phyloP scores from a whole-genome alignment of 2,888 invertebrate genomes.

The Melanostoma scalare region DNA sequence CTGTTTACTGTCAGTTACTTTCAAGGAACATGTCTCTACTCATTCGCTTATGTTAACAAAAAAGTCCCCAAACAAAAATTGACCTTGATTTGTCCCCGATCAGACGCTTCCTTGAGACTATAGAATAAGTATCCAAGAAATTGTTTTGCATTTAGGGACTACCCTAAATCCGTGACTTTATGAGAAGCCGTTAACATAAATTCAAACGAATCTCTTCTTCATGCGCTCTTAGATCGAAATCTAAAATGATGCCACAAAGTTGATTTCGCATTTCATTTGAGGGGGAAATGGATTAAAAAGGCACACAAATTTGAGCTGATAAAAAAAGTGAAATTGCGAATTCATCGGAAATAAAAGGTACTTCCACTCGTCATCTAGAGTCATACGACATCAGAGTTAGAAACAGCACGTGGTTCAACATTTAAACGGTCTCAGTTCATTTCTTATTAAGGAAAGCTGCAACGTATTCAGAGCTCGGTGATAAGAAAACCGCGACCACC shows the following conservation, averaged over 20 bases:
- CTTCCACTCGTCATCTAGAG: neutral
- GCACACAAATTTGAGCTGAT: neutral
- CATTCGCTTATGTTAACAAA: no score
- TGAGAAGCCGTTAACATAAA: constrained; percentile 16
- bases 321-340: neutral
- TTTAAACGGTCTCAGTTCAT: neutral
- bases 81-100: neutral
- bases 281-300: neutral
- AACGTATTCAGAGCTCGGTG: no score
- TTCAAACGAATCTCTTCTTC: constrained; percentile 9
- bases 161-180: neutral
- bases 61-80: constrained; percentile 4
- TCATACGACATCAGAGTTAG: neutral
- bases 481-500: neutral
- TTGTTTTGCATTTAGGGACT: neutral
- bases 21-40: no score
- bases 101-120: no score
- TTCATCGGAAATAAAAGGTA: neutral
- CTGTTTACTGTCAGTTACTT: no score
- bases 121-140: neutral
- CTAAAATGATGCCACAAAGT: constrained; percentile 15
- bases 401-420: neutral
- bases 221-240: constrained; percentile 6
- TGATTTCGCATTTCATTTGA: neutral
- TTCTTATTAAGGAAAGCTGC: neutral